Evolutionary conservation across 1,140 invertebrate species (phyloP), one percentile per base, ranked within the genome.

Genomic region (Pachyrhynchus sulphureomaculatus): DNA sequence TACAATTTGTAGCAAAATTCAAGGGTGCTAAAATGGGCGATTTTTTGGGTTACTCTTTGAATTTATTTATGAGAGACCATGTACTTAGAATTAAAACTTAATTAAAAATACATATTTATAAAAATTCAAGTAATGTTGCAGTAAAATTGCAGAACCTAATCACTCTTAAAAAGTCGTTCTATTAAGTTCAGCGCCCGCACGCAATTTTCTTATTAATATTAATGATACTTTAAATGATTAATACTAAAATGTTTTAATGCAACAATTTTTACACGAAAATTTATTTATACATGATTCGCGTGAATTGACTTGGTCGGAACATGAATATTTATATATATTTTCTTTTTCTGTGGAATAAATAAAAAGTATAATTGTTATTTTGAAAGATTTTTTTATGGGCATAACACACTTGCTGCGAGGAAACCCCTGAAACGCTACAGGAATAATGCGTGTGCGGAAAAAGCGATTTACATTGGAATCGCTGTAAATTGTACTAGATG

Each of bases 121-220:
- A 39, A 54, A 39, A 26, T 13, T 1, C 37, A 37, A 29, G 48
- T 37, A n/a, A 37, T 6, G 29, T 48, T 52, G 48, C 37, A 54
- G 15, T 54, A 34, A 33, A 45, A 45, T 23, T 29, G 53, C 53
- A 29, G 37, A 18, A 33, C 41, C 44, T 34, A 56, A 45, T 45
- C 29, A 34, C n/a, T 21, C 12, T 34, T 45, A 45, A 56, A 56
- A 56, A 56, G 29, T 45, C 26, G 39, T 20, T 21, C 21, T 55
- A 54, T 41, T 41, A 37, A 42, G 51, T 54, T 44, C 45, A 56
- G 23, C 53, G 33, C 55, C 55, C 32, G 45, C 55, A 58, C 55
- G 55, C 55, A 58, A 58, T 41, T 39, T 49, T 41, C 23, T 48
- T 58, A 58, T 58, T 58, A 58, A 58, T 58, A 58, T 58, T 58